A percentile compares a stretch with the other conserved stretches of the same genome.
These are phyloP conservation scores for Matsumurasca onukii DNA, from an alignment of 1,140 invertebrate genomes.

Conservation along the genomic window DNA sequence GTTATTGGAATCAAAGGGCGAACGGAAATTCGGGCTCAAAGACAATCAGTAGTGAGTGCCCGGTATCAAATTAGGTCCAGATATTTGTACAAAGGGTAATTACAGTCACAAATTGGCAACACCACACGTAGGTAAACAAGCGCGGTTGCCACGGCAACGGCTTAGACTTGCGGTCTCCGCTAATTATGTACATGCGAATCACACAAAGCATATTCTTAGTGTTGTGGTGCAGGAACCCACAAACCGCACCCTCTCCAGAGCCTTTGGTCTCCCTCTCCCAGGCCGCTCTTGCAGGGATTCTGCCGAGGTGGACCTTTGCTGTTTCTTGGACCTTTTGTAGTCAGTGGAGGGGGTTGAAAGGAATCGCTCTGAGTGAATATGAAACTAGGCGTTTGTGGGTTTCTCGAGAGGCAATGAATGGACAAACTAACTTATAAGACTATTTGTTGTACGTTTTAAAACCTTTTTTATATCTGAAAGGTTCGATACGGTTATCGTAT, in stretches of 20 bases:
- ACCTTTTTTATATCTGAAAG: too few relatives aligned
- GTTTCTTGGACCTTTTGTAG: too few relatives aligned
- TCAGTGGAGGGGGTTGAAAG: too few relatives aligned
- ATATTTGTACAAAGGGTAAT: conserved; percentile 11
- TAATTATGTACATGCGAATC: conserved; percentile 23
- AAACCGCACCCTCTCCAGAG: not conserved
- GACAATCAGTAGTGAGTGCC: conserved; percentile 11
- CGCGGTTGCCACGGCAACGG: not conserved
- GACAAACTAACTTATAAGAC: too few relatives aligned
- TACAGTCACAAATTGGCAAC: not conserved
- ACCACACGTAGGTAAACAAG: conserved; percentile 5
- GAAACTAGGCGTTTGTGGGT: too few relatives aligned
- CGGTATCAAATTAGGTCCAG: conserved; percentile 22
- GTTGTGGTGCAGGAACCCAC: not conserved
- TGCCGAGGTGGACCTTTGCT: too few relatives aligned
- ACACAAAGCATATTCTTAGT: conserved; percentile 29
- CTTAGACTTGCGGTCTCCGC: not conserved
- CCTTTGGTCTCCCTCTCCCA: not conserved
- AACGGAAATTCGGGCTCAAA: not conserved
- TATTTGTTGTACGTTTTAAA: too few relatives aligned
- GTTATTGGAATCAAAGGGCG: conserved; percentile 21
- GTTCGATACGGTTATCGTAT: too few relatives aligned
- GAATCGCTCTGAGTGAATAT: too few relatives aligned
- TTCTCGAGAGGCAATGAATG: too few relatives aligned
- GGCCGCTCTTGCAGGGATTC: too few relatives aligned